phyloP scores from a whole-genome alignment of 2,113 vertebrate species.

The Tychaedon coryphoeus region DNA sequence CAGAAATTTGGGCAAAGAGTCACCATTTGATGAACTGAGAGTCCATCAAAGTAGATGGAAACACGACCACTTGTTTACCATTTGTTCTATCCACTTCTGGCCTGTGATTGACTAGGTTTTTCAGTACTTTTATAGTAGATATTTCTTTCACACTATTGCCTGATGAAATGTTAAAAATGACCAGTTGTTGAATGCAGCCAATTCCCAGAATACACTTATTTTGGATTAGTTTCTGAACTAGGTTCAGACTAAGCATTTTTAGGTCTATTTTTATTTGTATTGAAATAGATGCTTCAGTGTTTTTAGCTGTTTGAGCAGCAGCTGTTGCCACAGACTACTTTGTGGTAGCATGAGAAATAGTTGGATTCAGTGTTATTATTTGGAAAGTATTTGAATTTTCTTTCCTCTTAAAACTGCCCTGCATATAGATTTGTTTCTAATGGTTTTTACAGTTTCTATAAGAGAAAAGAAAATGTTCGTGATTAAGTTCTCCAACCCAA shows the following conservation, averaged over 20 bases:
- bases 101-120: neutral
- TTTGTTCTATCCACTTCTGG: neutral
- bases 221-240: conserved; percentile 38
- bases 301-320: conserved; percentile 21
- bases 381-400: neutral
- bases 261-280: conserved; percentile 47
- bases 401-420: neutral
- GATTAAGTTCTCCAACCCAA: neutral
- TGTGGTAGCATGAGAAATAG: neutral
- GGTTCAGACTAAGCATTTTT: conserved; percentile 39
- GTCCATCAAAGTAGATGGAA: neutral
- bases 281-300: conserved; percentile 43
- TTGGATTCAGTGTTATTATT: neutral
- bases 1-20: neutral
- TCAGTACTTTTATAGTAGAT: neutral
- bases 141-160: neutral
- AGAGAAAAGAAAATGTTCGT: neutral
- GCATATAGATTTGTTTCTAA: neutral
- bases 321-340: conserved; percentile 30
- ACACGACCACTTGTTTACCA: neutral
- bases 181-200: conserved; percentile 3
- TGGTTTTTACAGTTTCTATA: neutral
- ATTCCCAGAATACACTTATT: conserved; percentile 17
- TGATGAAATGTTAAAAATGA: conserved; percentile 31
- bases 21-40: neutral